Evolutionary conservation across 2,797 vertebrate genomes (phyloP), one percentile per base, ranked within the genome.

Genomic region (Crocidura indochinensis): DNA sequence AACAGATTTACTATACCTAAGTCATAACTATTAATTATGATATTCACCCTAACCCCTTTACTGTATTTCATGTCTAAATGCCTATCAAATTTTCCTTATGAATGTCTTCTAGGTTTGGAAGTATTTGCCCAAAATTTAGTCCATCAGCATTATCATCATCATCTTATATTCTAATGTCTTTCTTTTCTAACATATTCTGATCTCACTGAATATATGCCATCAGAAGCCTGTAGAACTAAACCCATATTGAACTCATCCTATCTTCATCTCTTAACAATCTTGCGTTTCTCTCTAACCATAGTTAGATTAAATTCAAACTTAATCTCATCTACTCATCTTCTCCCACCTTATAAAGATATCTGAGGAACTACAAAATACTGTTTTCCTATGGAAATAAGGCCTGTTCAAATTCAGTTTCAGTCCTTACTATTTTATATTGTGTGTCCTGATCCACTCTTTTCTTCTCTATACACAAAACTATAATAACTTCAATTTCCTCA

Each of bases 31-130:
- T 29, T 53, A 78, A 88, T 65, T 64, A 60, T 81, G 38, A 76
- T 14, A 8, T 79, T 60, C 0, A 67, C 44, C 17, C 2, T 24
- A 72, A 69, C 10, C 8, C 74, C 24, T 49, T n/a, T 78, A 88
- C 53, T 56, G 38, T 94, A 78, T 17, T 83, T 9, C 27, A 44
- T 10, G 86, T 67, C 27, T 53, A 88, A 15, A 56, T 31, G 17
- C 15, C 15, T 47, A 68, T 67, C 24, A 92, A 72, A 87, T 56
- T 51, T 68, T 91, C 47, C 14, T 90, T 47, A 85, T 76, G 22
- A 26, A 74, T 83, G 12, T 62, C 49, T 84, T 84, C 27, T 0
- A 65, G n/a, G n/a, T 6, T 1, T 53, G 51, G 38, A 38, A 38
- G 38, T 38, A 2, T 27, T 60, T 46, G 8, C n/a, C 62, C 51